These are phyloP conservation scores for Mastacembelus armatus DNA, from an alignment of 2,797 vertebrate genomes.

Conservation along the genomic window DNA sequence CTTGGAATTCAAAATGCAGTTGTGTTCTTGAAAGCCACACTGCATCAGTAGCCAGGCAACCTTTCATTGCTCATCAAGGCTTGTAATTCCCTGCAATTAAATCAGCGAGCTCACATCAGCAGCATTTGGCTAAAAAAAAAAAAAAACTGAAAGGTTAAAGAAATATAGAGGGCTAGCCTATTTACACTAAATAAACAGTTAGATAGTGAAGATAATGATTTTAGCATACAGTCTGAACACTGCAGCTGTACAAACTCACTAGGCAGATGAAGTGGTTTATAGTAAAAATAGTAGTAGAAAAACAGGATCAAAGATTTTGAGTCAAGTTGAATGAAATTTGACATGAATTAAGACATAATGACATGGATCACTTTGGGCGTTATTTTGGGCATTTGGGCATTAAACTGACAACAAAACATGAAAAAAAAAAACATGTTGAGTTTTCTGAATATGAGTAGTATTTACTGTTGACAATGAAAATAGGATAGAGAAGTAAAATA, in stretches of 20 bases:
- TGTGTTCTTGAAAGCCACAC: conserved; percentile 69
- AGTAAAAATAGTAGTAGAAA: no score
- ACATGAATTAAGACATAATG: no score
- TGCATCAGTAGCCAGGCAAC: conserved; percentile 73
- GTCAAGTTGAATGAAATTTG: no score
- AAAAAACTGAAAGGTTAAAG: conserved; percentile 50
- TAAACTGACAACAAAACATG: conserved; percentile 14
- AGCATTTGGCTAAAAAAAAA: conserved; percentile 45
- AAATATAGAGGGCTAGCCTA: conserved; percentile 20
- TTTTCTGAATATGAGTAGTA: background rate
- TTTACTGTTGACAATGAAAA: background rate
- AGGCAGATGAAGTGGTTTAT: no score
- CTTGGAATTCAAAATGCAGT: conserved; percentile 61
- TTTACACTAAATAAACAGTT: conserved; percentile 41
- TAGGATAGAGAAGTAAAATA: background rate
- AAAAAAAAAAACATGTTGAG: conserved; percentile 6
- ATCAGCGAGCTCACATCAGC: conserved; percentile 56
- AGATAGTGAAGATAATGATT: background rate
- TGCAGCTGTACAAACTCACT: no score
- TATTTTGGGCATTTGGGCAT: background rate
- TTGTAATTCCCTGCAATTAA: conserved; percentile 62
- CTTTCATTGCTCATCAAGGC: conserved; percentile 66
- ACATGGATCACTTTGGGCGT: background rate
- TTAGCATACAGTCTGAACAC: background rate
- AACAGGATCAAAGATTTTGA: no score